Evolutionary conservation across 2,113 vertebrate genomes (phyloP), one percentile per base, ranked within the genome.

Genomic region (Malurus elegans): DNA sequence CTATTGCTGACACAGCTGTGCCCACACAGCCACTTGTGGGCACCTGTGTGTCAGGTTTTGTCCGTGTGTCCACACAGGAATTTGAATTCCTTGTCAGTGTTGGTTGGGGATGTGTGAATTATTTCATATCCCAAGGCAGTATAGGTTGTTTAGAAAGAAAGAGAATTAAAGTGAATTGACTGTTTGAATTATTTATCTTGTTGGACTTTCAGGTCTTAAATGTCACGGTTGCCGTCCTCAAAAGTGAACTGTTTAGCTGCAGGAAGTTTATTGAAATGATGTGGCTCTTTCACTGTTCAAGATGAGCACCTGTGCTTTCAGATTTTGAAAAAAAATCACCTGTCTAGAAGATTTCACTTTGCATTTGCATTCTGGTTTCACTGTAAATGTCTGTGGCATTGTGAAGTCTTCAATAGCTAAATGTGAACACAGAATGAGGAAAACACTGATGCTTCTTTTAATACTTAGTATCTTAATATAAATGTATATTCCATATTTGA

Each of bases 151-250:
- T 56, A 14, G 28, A 51, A 88, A 86, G 34, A 40, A n/a, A 29
- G 0, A 3, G 1, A 9, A 5, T 51, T 53, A 45, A 79, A 28
- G 14, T 53, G 32, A 10, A 2, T 7, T 82, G 24, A 15, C 40
- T 89, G 0, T 64, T 16, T 34, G 23, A 53, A 18, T 73, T 81
- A 38, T 8, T 88, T 60, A 9, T 65, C n/a, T 48, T 72, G 24
- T 17, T 72, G 36, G 23, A 31, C 18, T 57, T 0, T 31, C 48
- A 71, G 16, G 26, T 64, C 28, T 75, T 38, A 81, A 74, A 50
- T 32, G 6, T 80, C 64, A 92, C 24, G 60, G 17, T 26, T 57
- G 8, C 28, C 76, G 64, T 88, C 36, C 32, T 94, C 40, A 58
- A 14, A 90, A 64, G 21, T n/a, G 65, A 70, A 36, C 19, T 90